Conservation (phyloP, 2,797 vertebrate species). For the Moxostoma hubbsi region DNA sequence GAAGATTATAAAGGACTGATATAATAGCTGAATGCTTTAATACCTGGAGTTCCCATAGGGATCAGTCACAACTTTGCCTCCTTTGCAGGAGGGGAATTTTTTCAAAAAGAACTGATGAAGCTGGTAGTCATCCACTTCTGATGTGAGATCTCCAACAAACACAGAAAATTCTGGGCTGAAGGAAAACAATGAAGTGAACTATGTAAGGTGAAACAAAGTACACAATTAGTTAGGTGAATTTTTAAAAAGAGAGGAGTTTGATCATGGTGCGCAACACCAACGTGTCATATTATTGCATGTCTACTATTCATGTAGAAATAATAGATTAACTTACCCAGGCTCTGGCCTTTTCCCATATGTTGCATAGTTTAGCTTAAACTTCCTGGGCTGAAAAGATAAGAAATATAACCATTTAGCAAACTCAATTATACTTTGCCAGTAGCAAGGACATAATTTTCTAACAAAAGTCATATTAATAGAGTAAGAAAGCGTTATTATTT, state of each 20-base stretch:
- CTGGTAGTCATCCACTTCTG: conserved; percentile 90
- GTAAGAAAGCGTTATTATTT: conserved; percentile 64
- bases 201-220: conserved; percentile 4
- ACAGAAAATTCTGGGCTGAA: conserved; percentile 88
- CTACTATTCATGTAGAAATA: not conserved
- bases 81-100: conserved; percentile 90
- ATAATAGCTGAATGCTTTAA: not conserved
- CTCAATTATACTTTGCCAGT: conserved; percentile 55
- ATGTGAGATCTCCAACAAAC: conserved; percentile 92
- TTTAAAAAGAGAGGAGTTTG: too few species aligned
- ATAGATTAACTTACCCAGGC: conserved; percentile 73
- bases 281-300: too few species aligned
- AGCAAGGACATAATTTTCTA: conserved; percentile 77
- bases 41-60: conserved; percentile 91
- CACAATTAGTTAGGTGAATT: not conserved
- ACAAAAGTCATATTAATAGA: conserved; percentile 70
- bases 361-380: conserved; percentile 87
- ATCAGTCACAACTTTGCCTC: conserved; percentile 92
- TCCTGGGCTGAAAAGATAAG: conserved; percentile 77
- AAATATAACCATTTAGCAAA: conserved; percentile 59
- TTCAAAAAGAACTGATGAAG: conserved; percentile 91
- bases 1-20: conserved; percentile 12
- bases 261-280: too few species aligned
- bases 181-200: not conserved
- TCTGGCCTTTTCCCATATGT: conserved; percentile 83